A percentile compares a stretch with the other conserved stretches of the same genome.
These are phyloP conservation scores for Tenrec ecaudatus DNA, from an alignment of 2,113 vertebrate genomes.

Conservation along the genomic window DNA sequence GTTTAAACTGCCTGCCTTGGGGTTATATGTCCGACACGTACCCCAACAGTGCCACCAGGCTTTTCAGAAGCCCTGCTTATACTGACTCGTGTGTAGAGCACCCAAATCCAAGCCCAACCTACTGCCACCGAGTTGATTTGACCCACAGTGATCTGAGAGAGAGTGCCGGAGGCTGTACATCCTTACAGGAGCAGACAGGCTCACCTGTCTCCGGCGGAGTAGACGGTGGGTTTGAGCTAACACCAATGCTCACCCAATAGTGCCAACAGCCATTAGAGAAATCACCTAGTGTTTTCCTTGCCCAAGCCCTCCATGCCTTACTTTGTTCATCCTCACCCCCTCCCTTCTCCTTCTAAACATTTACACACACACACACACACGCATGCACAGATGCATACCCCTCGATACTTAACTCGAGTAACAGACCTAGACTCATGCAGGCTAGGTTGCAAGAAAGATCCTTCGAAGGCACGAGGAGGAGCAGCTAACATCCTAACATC, in stretches of 20 bases:
- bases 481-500: background rate
- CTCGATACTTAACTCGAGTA: background rate
- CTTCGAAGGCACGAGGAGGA: constrained; percentile 6
- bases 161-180: background rate
- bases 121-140: too few relatives aligned
- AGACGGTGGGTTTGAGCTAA: too few relatives aligned
- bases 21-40: too few relatives aligned
- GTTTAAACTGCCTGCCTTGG: too few relatives aligned
- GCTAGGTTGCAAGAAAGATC: background rate
- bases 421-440: background rate
- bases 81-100: background rate
- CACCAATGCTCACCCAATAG: too few relatives aligned
- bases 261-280: background rate
- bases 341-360: background rate
- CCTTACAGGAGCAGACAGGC: too few relatives aligned
- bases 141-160: background rate
- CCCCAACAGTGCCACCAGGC: too few relatives aligned
- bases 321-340: constrained; percentile 11
- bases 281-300: background rate
- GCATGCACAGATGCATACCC: background rate
- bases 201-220: too few relatives aligned
- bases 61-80: background rate
- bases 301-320: background rate
- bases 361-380: background rate
- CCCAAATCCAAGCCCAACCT: too few relatives aligned